Evolutionary conservation across 2,113 vertebrate genomes (phyloP), one percentile per base, ranked within the genome.

Genomic region (Chaenocephalus aceratus): DNA sequence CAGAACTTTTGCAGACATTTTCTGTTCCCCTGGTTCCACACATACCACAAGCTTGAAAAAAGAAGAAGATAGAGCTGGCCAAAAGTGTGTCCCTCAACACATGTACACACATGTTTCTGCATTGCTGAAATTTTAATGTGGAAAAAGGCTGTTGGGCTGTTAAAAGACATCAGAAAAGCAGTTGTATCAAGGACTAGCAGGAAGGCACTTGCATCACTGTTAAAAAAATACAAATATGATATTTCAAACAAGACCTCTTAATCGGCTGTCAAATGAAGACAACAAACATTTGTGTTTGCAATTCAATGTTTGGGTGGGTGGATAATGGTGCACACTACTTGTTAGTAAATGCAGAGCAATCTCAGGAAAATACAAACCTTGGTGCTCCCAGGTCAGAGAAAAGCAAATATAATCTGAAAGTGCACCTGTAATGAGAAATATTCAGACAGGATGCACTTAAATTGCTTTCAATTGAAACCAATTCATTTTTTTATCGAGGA

Each of bases 41-140:
- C 36, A 2, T 41, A 81, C 66, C 56, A 34, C 41, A 61, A 57
- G 51, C 59, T 65, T 12, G 15, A 16, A 59, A 44, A 60, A 60
- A 30, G 3, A 30, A 62, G 23, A 52, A 36, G 34, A 79, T 4
- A n/a, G 14, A 72, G 79, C 15, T 75, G 58, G 36, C 67, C 74
- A 66, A 79, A 84, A 83, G 74, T 77, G 71, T 83, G 59, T 63
- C 54, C 46, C 16, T 2, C 23, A 61, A 87, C 67, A 80, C 41
- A 59, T 72, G 58, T 36, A 75, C 80, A 67, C 60, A 68, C 26
- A 49, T 80, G 79, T 82, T 53, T 60, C 71, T 57, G 60, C 30
- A 26, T 69, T 87, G 70, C 82, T 93, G 69, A 92, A 89, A 87
- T 68, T 82, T 87, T 92, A 51, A 92, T 92, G 88, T 72, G 61